Evolutionary conservation across 2,888 invertebrate species (phyloP).

Genomic region (Conomelus anceps): DNA sequence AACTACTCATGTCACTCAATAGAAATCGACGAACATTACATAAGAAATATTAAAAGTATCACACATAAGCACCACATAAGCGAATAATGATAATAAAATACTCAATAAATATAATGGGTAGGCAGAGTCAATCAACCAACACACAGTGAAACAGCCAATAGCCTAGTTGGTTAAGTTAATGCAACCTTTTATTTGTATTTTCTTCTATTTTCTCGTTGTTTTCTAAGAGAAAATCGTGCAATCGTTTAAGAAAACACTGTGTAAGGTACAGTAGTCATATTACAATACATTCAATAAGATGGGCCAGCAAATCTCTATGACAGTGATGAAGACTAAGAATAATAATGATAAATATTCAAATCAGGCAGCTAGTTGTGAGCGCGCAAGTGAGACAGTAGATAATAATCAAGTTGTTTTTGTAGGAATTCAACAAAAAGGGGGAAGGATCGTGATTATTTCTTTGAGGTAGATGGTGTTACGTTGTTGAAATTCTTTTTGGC

Average conservation of each 20-base stretch:
- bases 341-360: background rate
- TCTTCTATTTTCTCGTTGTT: background rate
- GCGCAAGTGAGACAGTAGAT: background rate
- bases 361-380: background rate
- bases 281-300: background rate
- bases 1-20: background rate
- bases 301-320: background rate
- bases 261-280: background rate
- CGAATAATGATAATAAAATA: background rate
- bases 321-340: background rate
- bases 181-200: background rate
- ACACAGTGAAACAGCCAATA: background rate
- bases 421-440: background rate
- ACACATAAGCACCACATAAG: constrained; percentile 13
- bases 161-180: background rate
- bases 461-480: no score
- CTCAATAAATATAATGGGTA: background rate
- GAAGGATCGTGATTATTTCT: no score
- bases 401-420: background rate
- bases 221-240: background rate
- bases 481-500: background rate
- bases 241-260: background rate
- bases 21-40: background rate
- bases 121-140: background rate
- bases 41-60: background rate